Conservation (phyloP, 2,888 invertebrate genomes). For the Spodoptera exigua region DNA sequence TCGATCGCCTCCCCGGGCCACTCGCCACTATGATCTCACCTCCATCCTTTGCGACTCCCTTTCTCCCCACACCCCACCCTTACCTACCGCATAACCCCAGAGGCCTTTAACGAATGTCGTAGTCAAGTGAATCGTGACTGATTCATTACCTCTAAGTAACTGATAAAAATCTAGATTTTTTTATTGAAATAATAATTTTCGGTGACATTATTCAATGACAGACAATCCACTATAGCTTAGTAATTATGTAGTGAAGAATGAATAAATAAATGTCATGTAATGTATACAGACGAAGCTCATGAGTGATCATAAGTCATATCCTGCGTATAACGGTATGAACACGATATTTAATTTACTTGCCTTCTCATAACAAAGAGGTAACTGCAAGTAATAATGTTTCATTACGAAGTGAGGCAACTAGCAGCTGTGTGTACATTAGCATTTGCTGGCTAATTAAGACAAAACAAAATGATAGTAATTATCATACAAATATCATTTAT, state of each 20-base stretch:
- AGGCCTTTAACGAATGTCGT: slow-evolving; percentile 78
- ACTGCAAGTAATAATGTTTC: slow-evolving; percentile 8
- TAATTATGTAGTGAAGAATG: background rate
- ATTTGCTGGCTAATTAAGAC: slow-evolving; percentile 12
- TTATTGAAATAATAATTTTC: background rate
- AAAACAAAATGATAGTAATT: slow-evolving; percentile 29
- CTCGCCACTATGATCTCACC: slow-evolving; percentile 90
- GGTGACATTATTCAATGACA: background rate
- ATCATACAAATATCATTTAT: slow-evolving; percentile 15
- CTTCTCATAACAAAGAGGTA: slow-evolving; percentile 1
- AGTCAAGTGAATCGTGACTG: slow-evolving; percentile 62
- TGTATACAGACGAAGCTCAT: slow-evolving; percentile 12
- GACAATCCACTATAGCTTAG: slow-evolving; percentile 1
- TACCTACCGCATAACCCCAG: slow-evolving; percentile 79
- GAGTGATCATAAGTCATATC: slow-evolving; percentile 10
- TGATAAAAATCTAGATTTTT: slow-evolving; percentile 4
- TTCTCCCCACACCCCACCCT: slow-evolving; percentile 69
- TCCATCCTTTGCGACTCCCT: slow-evolving; percentile 85
- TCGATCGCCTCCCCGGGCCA: slow-evolving; percentile 88
- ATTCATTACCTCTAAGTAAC: slow-evolving; percentile 43
- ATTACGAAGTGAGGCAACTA: slow-evolving; percentile 19
- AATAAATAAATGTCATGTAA: background rate
- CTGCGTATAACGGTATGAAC: slow-evolving; percentile 30
- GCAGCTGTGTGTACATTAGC: slow-evolving; percentile 5
- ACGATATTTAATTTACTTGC: slow-evolving; percentile 16